Conservation (phyloP, 2,113 vertebrate genomes). For the Ginglymostoma cirratum region DNA sequence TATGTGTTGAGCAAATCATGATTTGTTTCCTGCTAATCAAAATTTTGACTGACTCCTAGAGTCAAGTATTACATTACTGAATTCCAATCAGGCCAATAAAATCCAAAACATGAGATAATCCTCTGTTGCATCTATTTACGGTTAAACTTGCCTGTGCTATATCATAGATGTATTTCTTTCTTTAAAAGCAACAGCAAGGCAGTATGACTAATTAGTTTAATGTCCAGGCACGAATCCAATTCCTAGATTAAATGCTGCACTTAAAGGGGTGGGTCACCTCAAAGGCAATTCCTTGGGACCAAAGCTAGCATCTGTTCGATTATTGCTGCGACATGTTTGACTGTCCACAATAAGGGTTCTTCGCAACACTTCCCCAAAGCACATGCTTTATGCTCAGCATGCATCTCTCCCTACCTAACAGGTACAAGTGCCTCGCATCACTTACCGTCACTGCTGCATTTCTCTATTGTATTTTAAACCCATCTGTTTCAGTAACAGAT, state of each 20-base stretch:
- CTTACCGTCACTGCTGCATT: not conserved
- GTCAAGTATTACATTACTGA: not conserved
- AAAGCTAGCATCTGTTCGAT: not conserved
- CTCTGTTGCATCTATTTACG: not conserved
- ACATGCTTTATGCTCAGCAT: not conserved
- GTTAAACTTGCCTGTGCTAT: not conserved
- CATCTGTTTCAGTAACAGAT: not conserved
- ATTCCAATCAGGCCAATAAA: not conserved
- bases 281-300: not conserved
- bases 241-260: not conserved
- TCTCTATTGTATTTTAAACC: not conserved
- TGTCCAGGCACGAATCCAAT: not conserved
- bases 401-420: not conserved
- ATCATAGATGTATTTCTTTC: not conserved
- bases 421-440: not conserved
- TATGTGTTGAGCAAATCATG: not conserved
- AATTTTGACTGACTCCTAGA: not conserved
- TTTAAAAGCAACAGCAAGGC: not conserved
- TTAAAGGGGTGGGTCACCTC: slow-evolving; percentile 1
- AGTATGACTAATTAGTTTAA: not conserved
- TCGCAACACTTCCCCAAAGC: not conserved
- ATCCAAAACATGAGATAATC: not conserved
- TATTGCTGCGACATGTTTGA: not conserved
- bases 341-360: too few species aligned
- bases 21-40: not conserved